Conservation (phyloP, 2,888 invertebrate species). For the Odontocerum albicorne region DNA sequence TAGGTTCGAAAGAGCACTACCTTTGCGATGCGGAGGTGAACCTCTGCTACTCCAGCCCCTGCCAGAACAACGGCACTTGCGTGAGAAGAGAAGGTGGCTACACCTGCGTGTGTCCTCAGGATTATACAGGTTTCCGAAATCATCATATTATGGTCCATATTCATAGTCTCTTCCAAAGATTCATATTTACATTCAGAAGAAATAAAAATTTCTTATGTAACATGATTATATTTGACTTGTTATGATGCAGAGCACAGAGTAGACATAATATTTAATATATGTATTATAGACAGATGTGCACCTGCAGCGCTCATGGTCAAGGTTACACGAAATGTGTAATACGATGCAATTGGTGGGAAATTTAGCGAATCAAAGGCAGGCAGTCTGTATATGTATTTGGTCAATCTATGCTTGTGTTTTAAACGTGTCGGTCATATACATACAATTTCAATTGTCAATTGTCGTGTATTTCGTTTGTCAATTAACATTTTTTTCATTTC, state of each 20-base stretch:
- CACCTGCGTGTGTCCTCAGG: conserved; percentile 79
- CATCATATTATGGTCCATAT: too few relatives aligned
- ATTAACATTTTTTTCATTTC: too few relatives aligned
- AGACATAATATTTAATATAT: too few relatives aligned
- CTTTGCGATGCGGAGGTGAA: conserved; percentile 96
- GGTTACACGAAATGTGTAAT: not conserved
- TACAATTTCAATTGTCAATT: not conserved
- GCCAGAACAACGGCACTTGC: conserved; percentile 85
- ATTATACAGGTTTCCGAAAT: conserved; percentile 67
- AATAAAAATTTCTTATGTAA: conserved; percentile 7
- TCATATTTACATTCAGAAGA: too few relatives aligned
- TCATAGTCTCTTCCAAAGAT: too few relatives aligned
- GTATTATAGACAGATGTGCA: too few relatives aligned
- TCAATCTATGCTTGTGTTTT: too few relatives aligned
- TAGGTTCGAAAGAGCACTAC: conserved; percentile 84
- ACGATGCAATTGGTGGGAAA: not conserved
- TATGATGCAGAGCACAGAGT: too few relatives aligned
- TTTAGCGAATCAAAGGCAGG: too few relatives aligned
- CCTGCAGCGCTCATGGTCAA: too few relatives aligned
- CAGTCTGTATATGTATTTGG: too few relatives aligned
- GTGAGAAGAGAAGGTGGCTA: conserved; percentile 87
- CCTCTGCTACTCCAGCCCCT: conserved; percentile 94
- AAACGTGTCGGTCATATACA: too few relatives aligned
- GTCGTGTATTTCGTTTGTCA: not conserved
- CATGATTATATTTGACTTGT: not conserved